Conservation (phyloP, 2,113 vertebrate genomes). For the Spheniscus mendiculus region DNA sequence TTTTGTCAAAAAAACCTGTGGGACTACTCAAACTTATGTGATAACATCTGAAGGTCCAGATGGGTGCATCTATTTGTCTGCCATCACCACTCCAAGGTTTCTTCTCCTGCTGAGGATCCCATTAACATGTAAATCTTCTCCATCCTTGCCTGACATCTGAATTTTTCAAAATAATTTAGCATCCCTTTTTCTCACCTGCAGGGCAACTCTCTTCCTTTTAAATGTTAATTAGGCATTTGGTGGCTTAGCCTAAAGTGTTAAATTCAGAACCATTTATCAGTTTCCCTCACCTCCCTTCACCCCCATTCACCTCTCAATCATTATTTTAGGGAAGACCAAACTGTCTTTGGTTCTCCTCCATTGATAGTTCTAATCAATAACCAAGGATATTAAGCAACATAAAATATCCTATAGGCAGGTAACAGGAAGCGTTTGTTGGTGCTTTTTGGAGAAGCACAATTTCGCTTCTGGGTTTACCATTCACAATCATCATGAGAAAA, state of each 20-base stretch:
- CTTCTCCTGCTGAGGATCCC: conserved; percentile 40
- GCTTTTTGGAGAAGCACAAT: not conserved
- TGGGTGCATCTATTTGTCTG: conserved; percentile 34
- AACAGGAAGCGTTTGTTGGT: not conserved
- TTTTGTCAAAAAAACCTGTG: not conserved
- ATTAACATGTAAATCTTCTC: conserved; percentile 56
- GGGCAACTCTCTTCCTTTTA: conserved; percentile 19
- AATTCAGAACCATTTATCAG: conserved; percentile 17
- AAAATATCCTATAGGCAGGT: not conserved
- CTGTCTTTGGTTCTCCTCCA: not conserved
- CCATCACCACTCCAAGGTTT: not conserved
- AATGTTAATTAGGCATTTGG: conserved; percentile 46
- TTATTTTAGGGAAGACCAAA: not conserved
- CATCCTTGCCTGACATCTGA: conserved; percentile 40
- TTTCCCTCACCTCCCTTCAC: not conserved
- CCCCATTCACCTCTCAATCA: not conserved
- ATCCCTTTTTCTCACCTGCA: conserved; percentile 48
- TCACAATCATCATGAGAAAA: not conserved
- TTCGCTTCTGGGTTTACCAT: not conserved
- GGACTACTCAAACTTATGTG: not conserved
- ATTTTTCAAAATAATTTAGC: conserved; percentile 66
- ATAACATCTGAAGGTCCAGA: conserved; percentile 29
- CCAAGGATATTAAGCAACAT: not conserved
- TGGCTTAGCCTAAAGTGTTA: conserved; percentile 46
- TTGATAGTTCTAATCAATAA: not conserved